Conservation (phyloP, 2,113 vertebrate species). For the Crotalus tigris region DNA sequence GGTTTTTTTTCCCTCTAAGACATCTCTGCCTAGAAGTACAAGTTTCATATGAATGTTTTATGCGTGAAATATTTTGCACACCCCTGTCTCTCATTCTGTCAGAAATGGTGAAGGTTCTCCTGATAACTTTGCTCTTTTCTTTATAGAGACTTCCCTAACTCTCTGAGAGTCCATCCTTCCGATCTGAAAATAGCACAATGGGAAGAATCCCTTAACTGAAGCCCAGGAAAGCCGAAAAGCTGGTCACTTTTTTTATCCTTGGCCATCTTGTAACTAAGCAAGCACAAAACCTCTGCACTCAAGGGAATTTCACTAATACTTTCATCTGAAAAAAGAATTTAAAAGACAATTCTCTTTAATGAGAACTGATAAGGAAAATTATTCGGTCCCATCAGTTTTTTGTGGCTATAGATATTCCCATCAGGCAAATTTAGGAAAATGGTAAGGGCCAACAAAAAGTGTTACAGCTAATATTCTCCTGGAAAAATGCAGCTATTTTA, state of each 20-base stretch:
- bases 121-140: background rate
- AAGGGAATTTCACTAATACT: background rate
- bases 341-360: background rate
- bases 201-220: background rate
- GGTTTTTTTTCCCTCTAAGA: background rate
- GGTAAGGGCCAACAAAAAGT: background rate
- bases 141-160: background rate
- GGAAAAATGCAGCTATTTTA: background rate
- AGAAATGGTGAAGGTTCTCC: background rate
- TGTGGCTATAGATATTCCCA: background rate
- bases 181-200: background rate
- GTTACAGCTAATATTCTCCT: background rate
- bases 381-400: background rate
- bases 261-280: background rate
- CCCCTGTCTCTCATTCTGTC: background rate
- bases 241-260: background rate
- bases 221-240: background rate
- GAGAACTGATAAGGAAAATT: background rate
- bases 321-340: background rate
- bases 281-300: background rate
- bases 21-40: background rate
- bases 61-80: background rate
- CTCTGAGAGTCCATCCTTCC: background rate
- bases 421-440: background rate
- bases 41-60: background rate